A percentile compares a stretch with the other conserved stretches of the same genome.
Evolutionary conservation across 2,888 invertebrate genomes (phyloP).

Genomic region (Conomelus anceps): DNA sequence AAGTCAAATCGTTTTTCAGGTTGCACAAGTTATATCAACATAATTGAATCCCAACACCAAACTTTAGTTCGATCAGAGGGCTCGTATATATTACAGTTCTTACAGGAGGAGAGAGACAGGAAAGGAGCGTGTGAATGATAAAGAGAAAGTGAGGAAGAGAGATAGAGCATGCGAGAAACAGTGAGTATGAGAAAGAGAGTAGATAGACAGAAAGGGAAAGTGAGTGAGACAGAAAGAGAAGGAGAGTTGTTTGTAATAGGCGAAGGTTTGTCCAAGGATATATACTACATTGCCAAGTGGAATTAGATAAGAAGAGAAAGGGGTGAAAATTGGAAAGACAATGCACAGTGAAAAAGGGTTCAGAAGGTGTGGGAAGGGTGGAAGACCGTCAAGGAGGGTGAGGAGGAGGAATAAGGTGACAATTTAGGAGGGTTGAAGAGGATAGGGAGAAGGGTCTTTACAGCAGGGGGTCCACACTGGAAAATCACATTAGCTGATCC

Average conservation of each 20-base stretch:
- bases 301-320: neutral
- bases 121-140: neutral
- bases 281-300: neutral
- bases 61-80: neutral
- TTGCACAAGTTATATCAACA: neutral
- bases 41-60: neutral
- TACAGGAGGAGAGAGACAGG: neutral
- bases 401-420: neutral
- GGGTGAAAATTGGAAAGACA: neutral
- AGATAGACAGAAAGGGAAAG: neutral
- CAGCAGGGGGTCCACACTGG: neutral
- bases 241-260: neutral
- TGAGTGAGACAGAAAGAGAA: neutral
- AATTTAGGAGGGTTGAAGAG: neutral
- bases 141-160: neutral
- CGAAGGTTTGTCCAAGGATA: neutral
- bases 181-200: neutral
- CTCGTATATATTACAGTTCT: neutral
- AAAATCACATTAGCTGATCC: neutral
- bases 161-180: neutral
- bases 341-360: neutral
- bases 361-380: too few species aligned
- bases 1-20: neutral
- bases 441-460: neutral
- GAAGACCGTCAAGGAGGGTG: too few species aligned